phyloP scores from a whole-genome alignment of 2,797 vertebrate genomes.

The Petrocephalus sullivani region DNA sequence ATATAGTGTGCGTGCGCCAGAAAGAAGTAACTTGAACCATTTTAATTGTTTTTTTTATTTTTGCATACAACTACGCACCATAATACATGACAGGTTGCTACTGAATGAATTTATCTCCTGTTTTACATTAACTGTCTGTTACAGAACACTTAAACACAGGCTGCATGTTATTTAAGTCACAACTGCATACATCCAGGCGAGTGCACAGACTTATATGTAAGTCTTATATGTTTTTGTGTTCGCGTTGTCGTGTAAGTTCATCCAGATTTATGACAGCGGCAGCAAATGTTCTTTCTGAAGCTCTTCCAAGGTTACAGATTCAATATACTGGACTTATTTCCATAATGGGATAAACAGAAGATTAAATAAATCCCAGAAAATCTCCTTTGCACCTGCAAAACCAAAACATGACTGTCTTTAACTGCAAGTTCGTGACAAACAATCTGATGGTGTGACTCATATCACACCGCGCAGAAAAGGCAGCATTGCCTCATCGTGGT shows the following conservation, averaged over 20 bases:
- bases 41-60: constrained; percentile 16
- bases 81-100: not conserved
- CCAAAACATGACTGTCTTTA: not conserved
- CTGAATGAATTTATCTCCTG: not conserved
- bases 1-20: not conserved
- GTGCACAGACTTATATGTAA: not conserved
- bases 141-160: not conserved
- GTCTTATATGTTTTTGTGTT: not conserved
- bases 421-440: not conserved
- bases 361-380: constrained; percentile 14
- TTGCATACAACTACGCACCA: not conserved
- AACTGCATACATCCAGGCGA: not conserved
- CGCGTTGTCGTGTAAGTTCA: not conserved
- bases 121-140: not conserved
- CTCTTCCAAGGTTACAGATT: not conserved
- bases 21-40: not conserved
- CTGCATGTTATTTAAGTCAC: not conserved
- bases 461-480: not conserved
- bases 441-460: not conserved
- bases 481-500: not conserved
- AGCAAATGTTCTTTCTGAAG: not conserved
- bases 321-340: not conserved
- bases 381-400: constrained; percentile 7
- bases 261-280: not conserved
- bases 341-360: constrained; percentile 3